Percentiles rank a stretch among this genome's conserved stretches.
Evolutionary conservation across 2,888 invertebrate genomes (phyloP).

Genomic region (Microplitis deprimator): DNA sequence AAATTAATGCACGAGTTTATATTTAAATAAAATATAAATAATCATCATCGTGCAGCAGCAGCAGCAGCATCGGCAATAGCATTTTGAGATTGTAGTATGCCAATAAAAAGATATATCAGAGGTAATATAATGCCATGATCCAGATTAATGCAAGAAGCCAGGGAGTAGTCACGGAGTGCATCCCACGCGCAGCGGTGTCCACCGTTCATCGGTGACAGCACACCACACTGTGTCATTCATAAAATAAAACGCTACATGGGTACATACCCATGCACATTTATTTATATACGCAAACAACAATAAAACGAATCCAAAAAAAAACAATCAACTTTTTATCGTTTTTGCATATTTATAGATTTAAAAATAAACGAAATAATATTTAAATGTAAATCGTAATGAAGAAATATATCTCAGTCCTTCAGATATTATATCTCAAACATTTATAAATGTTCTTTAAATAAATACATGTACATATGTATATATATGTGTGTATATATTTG

Average conservation of each 20-base stretch:
- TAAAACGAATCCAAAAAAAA: not conserved
- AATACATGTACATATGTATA: too few species aligned
- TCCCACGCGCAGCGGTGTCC: constrained; percentile 63
- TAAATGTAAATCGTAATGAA: not conserved
- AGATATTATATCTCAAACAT: too few species aligned
- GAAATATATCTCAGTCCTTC: not conserved
- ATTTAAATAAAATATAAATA: not conserved
- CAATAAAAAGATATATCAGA: constrained; percentile 54
- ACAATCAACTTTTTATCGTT: not conserved
- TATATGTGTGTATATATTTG: too few species aligned
- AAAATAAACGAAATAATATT: not conserved
- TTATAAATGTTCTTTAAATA: too few species aligned
- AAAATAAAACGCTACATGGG: constrained; percentile 54
- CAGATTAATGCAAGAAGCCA: constrained; percentile 62
- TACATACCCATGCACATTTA: not conserved
- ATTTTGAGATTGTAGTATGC: constrained; percentile 49
- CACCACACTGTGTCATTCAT: constrained; percentile 57
- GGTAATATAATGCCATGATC: constrained; percentile 64
- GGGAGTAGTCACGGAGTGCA: constrained; percentile 58
- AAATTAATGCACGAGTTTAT: not conserved
- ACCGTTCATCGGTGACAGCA: constrained; percentile 45
- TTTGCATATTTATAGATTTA: not conserved
- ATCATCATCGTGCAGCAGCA: not conserved
- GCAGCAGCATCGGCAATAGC: constrained; percentile 18
- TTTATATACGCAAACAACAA: constrained; percentile 16